Evolutionary conservation across 2,797 vertebrate genomes (phyloP).

Genomic region (Lagocephalus sceleratus): DNA sequence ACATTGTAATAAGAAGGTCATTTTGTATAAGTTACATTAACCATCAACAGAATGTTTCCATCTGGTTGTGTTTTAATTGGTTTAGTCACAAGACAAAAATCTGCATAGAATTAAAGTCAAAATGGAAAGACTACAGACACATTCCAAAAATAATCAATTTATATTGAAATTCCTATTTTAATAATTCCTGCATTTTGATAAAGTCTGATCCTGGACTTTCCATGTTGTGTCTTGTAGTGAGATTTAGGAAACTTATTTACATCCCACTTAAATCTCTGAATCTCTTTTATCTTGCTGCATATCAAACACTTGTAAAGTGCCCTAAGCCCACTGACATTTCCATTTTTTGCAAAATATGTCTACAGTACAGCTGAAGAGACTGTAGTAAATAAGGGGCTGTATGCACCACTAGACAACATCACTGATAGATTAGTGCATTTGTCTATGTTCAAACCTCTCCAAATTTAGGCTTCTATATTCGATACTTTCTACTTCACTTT

Average conservation of each 20-base stretch:
- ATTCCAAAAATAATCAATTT: conserved; percentile 1
- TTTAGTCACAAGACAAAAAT: conserved; percentile 16
- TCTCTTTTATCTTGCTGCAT: conserved; percentile 26
- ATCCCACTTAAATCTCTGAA: conserved; percentile 66
- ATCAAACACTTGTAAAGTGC: conserved; percentile 51
- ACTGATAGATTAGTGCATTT: conserved; percentile 45
- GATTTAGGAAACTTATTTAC: conserved; percentile 51
- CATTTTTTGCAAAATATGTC: conserved; percentile 34
- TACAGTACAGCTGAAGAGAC: conserved; percentile 26
- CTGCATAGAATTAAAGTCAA: not conserved
- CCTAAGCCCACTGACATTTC: conserved; percentile 36
- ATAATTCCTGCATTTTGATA: too few relatives aligned
- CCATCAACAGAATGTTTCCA: not conserved
- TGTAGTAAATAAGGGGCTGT: conserved; percentile 15
- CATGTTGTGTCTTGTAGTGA: conserved; percentile 57
- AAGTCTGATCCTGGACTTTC: conserved; percentile 47
- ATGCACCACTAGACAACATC: conserved; percentile 17
- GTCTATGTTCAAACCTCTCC: conserved; percentile 39
- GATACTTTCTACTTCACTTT: conserved; percentile 73
- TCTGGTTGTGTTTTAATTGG: conserved; percentile 4
- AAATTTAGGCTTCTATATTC: conserved; percentile 65
- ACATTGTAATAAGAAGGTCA: not conserved
- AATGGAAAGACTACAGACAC: conserved; percentile 11
- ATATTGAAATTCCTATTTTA: conserved; percentile 28
- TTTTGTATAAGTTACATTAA: not conserved